Evolutionary conservation across 2,888 invertebrate genomes (phyloP), one percentile per base, ranked within the genome.

Genomic region (Cancer borealis): DNA sequence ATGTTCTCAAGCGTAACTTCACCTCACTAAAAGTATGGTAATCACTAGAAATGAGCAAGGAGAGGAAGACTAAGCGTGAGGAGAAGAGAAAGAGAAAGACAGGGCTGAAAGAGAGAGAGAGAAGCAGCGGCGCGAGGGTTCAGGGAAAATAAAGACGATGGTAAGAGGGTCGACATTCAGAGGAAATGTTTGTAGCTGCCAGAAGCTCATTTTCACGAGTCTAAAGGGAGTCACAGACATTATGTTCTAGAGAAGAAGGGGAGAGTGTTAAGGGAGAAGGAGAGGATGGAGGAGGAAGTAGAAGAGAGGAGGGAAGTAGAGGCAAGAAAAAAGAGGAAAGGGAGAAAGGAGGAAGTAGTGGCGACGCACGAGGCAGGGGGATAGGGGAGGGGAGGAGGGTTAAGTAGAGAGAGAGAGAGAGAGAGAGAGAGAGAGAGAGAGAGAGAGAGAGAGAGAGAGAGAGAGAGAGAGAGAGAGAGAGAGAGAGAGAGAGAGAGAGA

Each of bases 401-500:
- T 47, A 91, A 54, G 54, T 60, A 91, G 91, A 91, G 60, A 91
- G 91, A 91, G 91, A 91, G 60, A 91, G 91, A 91, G 26, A 47
- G 26, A 49, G 91, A 26, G 49, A 54, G 54, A 49, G 54, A 49
- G 90, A 54, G n/a, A 26, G 30, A 60, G 49, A 90, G 49, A 47
- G 49, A 47, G 90, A n/a, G 47, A 54, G 54, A 49, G 54, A 49
- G 90, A 54, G n/a, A 26, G 30, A 60, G 49, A 60, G 91, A 30
- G 49, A 60, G 84, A 26, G 79, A 30, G 92, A 92, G 49, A 84
- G 92, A 47, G 92, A 84, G 92, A 84, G 92, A 84, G 84, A 92
- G 92, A 84, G 92, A 66, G 54, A 66, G 66, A 66, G 66, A 66
- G 49, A 92, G 79, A 39, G 92, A 92, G 79, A 92, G 92, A 92